Evolutionary conservation across 2,113 vertebrate genomes (phyloP).

Genomic region (Plestiodon gilberti): DNA sequence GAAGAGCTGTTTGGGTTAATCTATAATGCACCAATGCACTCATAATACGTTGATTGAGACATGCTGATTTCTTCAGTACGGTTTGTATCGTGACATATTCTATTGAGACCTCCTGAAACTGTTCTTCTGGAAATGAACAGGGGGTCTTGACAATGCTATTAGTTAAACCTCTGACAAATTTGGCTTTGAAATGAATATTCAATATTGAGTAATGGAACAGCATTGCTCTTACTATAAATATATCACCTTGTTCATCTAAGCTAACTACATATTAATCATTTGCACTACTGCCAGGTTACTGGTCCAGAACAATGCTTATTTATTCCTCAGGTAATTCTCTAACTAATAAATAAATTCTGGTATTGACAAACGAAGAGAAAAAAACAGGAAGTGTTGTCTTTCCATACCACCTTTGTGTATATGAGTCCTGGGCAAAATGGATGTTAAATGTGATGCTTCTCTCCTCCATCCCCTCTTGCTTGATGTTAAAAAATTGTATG

Average conservation of each 20-base stretch:
- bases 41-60: neutral
- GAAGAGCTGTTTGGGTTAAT: neutral
- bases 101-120: slow-evolving; percentile 1
- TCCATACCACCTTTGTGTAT: neutral
- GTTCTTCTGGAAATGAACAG: slow-evolving; percentile 18
- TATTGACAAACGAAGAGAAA: neutral
- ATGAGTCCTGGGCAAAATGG: neutral
- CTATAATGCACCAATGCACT: neutral
- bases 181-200: slow-evolving; percentile 28
- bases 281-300: neutral
- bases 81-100: neutral
- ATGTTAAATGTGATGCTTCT: slow-evolving; percentile 29
- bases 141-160: slow-evolving; percentile 18
- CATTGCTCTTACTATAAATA: slow-evolving; percentile 7
- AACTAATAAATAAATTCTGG: neutral
- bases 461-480: slow-evolving; percentile 18
- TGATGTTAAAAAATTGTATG: slow-evolving; percentile 34
- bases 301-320: neutral
- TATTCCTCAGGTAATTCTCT: slow-evolving; percentile 9
- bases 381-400: neutral
- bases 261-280: slow-evolving; percentile 22
- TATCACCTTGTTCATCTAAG: slow-evolving; percentile 15
- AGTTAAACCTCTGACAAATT: slow-evolving; percentile 28
- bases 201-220: slow-evolving; percentile 24
- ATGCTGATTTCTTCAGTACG: slow-evolving; percentile 17